These are phyloP conservation scores for Sinelater perroti DNA, from an alignment of 2,888 invertebrate species.

Conservation along the genomic window DNA sequence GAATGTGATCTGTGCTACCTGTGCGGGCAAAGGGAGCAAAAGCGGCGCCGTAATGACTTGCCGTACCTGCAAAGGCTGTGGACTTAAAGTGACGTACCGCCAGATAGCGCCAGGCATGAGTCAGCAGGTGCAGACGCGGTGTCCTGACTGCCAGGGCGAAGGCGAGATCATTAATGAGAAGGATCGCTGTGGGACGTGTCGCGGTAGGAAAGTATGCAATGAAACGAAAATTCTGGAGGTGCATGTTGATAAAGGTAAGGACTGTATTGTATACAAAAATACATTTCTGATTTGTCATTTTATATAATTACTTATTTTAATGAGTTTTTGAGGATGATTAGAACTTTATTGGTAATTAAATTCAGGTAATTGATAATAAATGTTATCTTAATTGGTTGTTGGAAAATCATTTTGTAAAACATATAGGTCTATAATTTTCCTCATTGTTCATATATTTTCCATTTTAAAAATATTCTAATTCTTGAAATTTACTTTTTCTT, in stretches of 20 bases:
- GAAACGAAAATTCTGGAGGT: slow-evolving; percentile 88
- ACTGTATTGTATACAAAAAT: no score
- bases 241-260: slow-evolving; percentile 82
- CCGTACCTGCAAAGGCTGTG: slow-evolving; percentile 79
- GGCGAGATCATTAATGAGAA: slow-evolving; percentile 82
- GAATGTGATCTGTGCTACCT: slow-evolving; percentile 80
- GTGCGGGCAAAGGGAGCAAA: slow-evolving; percentile 81
- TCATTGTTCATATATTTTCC: no score
- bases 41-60: slow-evolving; percentile 74
- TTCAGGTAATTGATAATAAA: no score
- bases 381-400: no score
- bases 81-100: slow-evolving; percentile 76
- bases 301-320: no score
- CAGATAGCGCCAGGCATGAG: slow-evolving; percentile 74
- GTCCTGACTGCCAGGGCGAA: slow-evolving; percentile 71
- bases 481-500: no score
- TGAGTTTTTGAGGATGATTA: no score
- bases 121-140: slow-evolving; percentile 69
- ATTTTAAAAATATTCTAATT: no score
- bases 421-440: no score
- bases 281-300: no score
- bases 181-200: slow-evolving; percentile 83
- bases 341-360: no score
- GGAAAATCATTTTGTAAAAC: no score
- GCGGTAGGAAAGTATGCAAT: slow-evolving; percentile 83